Evolutionary conservation across 1,140 invertebrate genomes (phyloP).

Genomic region (Dufourea novaeangliae): DNA sequence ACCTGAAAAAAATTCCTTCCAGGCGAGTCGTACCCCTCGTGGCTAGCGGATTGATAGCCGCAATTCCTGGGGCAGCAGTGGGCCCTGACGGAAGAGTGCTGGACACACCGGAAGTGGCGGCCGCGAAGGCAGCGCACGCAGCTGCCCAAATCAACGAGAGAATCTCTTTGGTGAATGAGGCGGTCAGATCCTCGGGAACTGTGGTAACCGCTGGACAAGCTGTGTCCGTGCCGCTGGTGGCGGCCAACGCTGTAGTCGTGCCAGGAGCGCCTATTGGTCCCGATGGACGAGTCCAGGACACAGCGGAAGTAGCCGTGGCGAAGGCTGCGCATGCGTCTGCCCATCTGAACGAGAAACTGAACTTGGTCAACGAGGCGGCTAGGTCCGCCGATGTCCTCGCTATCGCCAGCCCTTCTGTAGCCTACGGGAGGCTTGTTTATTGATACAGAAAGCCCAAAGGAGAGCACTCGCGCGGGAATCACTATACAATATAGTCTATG

Average conservation of each 20-base stretch:
- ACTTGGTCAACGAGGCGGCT: constrained; percentile 69
- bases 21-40: constrained; percentile 55
- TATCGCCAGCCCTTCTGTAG: constrained; percentile 44
- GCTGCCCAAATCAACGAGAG: constrained; percentile 81
- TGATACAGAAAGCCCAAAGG: neutral
- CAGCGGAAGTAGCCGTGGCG: constrained; percentile 78
- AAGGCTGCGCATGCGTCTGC: constrained; percentile 82
- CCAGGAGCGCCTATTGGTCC: constrained; percentile 53
- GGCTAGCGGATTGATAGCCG: constrained; percentile 19
- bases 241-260: constrained; percentile 28
- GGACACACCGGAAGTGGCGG: constrained; percentile 74
- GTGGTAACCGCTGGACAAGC: neutral
- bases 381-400: constrained; percentile 63
- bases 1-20: neutral
- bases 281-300: constrained; percentile 69
- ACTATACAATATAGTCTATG: neutral
- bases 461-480: neutral
- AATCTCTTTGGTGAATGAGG: constrained; percentile 69
- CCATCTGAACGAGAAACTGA: constrained; percentile 80
- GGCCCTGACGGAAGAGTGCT: constrained; percentile 60
- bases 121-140: constrained; percentile 82
- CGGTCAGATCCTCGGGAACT: constrained; percentile 70
- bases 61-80: constrained; percentile 18
- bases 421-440: constrained; percentile 53
- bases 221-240: constrained; percentile 21